phyloP scores from a whole-genome alignment of 2,888 invertebrate genomes.

The Eupithecia vulgata region DNA sequence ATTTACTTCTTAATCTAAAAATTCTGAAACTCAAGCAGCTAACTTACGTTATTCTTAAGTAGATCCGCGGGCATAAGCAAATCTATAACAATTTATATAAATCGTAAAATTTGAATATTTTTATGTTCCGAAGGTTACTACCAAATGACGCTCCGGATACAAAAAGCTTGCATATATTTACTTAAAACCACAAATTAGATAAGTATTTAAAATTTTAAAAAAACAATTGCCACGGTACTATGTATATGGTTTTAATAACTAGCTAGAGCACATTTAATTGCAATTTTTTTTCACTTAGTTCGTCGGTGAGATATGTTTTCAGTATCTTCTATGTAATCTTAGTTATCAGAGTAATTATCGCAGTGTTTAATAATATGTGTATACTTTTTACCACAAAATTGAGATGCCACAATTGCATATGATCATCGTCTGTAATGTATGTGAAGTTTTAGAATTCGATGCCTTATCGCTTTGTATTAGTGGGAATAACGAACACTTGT shows the following conservation, averaged over 20 bases:
- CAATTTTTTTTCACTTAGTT: not conserved
- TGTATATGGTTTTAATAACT: constrained; percentile 1
- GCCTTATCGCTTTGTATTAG: not conserved
- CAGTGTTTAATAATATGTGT: not conserved
- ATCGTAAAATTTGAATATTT: not conserved
- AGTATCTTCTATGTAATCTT: not conserved
- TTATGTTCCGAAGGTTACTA: not conserved
- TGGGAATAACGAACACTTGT: too few species aligned
- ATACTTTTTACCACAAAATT: not conserved
- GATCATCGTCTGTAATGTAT: not conserved
- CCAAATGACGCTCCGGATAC: not conserved
- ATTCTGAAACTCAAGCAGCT: not conserved
- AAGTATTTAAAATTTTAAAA: not conserved
- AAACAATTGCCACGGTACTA: not conserved
- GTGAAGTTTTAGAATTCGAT: not conserved
- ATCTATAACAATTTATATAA: not conserved
- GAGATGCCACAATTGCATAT: not conserved
- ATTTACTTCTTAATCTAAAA: too few species aligned
- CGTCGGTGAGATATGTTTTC: not conserved
- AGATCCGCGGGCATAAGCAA: not conserved
- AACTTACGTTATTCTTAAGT: not conserved
- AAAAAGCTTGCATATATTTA: not conserved
- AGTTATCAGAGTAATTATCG: not conserved
- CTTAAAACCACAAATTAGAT: not conserved
- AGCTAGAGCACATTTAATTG: not conserved